These are phyloP conservation scores for Cecidostiba fungosa DNA, from an alignment of 2,888 invertebrate genomes.

Conservation along the genomic window DNA sequence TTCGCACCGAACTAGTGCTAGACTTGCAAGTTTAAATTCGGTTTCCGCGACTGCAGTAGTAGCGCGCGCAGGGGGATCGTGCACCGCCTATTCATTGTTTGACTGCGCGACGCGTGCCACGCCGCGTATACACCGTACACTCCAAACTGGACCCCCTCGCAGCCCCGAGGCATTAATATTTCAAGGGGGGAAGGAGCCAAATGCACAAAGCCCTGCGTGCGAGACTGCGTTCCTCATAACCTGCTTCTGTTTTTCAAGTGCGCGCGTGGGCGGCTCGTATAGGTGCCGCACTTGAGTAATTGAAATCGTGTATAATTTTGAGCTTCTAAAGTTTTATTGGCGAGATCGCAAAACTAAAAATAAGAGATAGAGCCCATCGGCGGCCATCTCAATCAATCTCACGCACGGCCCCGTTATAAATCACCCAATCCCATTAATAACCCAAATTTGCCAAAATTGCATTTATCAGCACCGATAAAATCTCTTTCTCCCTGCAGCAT, in stretches of 20 bases:
- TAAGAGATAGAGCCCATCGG: no score
- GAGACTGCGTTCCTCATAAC: not conserved
- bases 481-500: conserved; percentile 22
- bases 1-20: not conserved
- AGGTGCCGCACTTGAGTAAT: not conserved
- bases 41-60: not conserved
- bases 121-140: not conserved
- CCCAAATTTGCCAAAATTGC: conserved; percentile 61
- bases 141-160: conserved; percentile 24
- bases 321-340: no score
- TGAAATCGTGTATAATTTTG: not conserved
- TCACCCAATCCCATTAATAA: conserved; percentile 61
- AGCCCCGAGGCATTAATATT: conserved; percentile 49
- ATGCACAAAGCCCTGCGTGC: conserved; percentile 28
- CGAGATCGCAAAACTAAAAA: no score
- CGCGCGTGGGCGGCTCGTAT: not conserved
- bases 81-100: conserved; percentile 29
- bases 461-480: conserved; percentile 59
- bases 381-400: no score
- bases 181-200: conserved; percentile 48
- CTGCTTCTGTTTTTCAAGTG: conserved; percentile 61
- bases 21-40: conserved; percentile 46
- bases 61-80: not conserved
- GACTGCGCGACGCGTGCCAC: not conserved
- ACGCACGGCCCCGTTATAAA: conserved; percentile 38